A percentile compares a stretch with the other conserved stretches of the same genome.
Evolutionary conservation across 2,113 vertebrate species (phyloP).

Genomic region (Lates calcarifer): DNA sequence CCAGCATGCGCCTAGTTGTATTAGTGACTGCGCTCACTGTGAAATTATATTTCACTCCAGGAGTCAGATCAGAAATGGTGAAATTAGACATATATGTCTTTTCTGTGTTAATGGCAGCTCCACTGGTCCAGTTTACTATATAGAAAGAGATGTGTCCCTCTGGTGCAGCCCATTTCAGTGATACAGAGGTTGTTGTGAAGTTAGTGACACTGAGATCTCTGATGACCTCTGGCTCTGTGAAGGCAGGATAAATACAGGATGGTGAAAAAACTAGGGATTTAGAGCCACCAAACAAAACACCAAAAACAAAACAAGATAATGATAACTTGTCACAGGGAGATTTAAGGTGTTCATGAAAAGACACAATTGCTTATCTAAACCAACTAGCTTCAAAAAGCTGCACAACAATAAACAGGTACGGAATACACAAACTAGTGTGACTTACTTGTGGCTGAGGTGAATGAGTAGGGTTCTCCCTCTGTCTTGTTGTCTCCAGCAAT

Average conservation of each 20-base stretch:
- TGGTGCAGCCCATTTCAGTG: constrained; percentile 41
- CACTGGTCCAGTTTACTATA: constrained; percentile 14
- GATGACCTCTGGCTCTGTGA: constrained; percentile 44
- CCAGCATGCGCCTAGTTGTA: too few relatives aligned
- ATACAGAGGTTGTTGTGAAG: constrained; percentile 44
- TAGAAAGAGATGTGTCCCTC: constrained; percentile 23
- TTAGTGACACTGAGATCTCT: not conserved
- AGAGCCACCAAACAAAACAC: too few relatives aligned
- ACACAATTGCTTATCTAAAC: too few relatives aligned
- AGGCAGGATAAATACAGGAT: not conserved
- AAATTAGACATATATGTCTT: too few relatives aligned
- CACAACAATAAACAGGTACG: not conserved
- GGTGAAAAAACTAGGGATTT: not conserved
- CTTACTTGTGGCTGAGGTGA: constrained; percentile 32
- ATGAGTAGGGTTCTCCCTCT: constrained; percentile 1
- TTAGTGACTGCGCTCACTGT: constrained; percentile 31
- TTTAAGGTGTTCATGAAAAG: too few relatives aligned
- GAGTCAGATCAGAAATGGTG: constrained; percentile 9
- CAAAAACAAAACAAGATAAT: too few relatives aligned
- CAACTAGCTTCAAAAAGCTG: not conserved
- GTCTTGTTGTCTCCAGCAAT: constrained; percentile 28
- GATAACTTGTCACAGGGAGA: too few relatives aligned
- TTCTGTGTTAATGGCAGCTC: accelerated
- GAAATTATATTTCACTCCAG: constrained; percentile 35
- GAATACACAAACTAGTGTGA: not conserved